Percentiles rank a stretch among this genome's conserved stretches.
phyloP scores from a whole-genome alignment of 1,140 invertebrate species.

The Psilanteris sp. region DNA sequence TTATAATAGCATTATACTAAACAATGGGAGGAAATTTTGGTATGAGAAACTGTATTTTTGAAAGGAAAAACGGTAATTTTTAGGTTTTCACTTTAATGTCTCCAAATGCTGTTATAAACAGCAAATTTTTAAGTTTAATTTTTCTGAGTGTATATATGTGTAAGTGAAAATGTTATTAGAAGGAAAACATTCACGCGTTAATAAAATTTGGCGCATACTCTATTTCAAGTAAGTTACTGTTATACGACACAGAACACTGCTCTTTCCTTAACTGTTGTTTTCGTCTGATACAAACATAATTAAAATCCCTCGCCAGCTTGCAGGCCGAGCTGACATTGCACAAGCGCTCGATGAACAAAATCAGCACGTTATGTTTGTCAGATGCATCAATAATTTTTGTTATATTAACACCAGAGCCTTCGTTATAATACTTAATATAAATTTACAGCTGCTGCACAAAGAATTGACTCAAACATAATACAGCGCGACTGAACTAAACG shows the following conservation, averaged over 20 bases:
- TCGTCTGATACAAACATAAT: constrained; percentile 9
- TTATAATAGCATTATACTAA: too few relatives aligned
- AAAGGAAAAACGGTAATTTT: too few relatives aligned
- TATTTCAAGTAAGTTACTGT: too few relatives aligned
- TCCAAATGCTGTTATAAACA: too few relatives aligned
- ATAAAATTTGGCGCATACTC: too few relatives aligned
- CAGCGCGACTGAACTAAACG: constrained; percentile 3
- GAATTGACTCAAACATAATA: constrained; percentile 3
- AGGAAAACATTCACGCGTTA: too few relatives aligned
- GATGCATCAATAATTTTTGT: constrained; percentile 22
- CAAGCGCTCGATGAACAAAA: constrained; percentile 51
- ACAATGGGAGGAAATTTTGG: too few relatives aligned
- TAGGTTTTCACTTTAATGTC: too few relatives aligned
- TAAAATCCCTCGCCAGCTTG: constrained; percentile 27
- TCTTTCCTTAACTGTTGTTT: constrained; percentile 24
- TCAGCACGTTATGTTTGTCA: constrained; percentile 21
- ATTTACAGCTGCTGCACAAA: constrained; percentile 36
- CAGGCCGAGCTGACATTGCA: constrained; percentile 32
- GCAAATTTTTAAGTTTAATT: too few relatives aligned
- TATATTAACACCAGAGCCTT: constrained; percentile 7
- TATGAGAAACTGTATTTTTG: too few relatives aligned
- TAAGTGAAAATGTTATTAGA: too few relatives aligned
- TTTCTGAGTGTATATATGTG: too few relatives aligned
- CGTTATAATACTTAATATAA: constrained; percentile 39
- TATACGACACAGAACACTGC: constrained; percentile 7